Percentiles rank a stretch among this genome's conserved stretches.
These are phyloP conservation scores for Neotoxoptera formosana DNA, from an alignment of 1,140 invertebrate species.

Conservation along the genomic window DNA sequence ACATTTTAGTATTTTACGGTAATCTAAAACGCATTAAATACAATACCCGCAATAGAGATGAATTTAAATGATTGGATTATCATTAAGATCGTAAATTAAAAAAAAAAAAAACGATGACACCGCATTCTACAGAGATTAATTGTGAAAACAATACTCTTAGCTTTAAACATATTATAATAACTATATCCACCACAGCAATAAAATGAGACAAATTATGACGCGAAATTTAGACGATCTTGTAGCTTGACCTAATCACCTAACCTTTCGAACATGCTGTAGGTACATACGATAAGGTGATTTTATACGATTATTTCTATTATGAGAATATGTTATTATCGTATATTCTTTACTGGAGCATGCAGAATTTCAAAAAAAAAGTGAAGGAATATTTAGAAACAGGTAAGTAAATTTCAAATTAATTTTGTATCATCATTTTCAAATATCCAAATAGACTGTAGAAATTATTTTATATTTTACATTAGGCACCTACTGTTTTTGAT, in stretches of 20 bases:
- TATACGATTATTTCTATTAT: not conserved
- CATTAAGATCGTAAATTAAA: not conserved
- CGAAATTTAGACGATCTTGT: not conserved
- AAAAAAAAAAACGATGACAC: not conserved
- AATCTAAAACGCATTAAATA: conserved; percentile 9
- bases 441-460: not conserved
- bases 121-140: not conserved
- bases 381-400: no score
- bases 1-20: no score
- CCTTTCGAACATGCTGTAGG: no score
- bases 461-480: no score
- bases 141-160: not conserved
- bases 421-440: no score
- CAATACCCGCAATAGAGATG: not conserved
- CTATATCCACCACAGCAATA: not conserved
- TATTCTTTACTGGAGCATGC: no score
- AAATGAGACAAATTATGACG: not conserved
- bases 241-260: not conserved
- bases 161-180: not conserved
- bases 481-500: not conserved
- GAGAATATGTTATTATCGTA: no score
- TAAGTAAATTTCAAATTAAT: no score
- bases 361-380: not conserved
- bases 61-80: not conserved
- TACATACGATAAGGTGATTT: no score